Percentiles rank a stretch among this genome's conserved stretches.
phyloP scores from a whole-genome alignment of 2,113 vertebrate species.

The Actinemys pallida region DNA sequence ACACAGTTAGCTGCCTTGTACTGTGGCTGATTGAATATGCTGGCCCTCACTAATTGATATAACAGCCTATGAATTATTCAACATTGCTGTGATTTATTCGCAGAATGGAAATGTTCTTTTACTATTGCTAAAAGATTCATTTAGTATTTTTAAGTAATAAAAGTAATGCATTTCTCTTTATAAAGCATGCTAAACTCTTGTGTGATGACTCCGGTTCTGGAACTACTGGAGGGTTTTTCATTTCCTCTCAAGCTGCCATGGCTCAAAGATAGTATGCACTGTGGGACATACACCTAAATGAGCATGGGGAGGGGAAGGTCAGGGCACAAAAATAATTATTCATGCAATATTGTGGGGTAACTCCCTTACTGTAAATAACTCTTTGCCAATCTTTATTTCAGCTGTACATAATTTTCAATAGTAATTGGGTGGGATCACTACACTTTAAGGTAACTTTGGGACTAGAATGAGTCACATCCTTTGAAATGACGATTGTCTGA shows the following conservation, averaged over 20 bases:
- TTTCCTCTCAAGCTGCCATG: not conserved
- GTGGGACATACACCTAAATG: rapidly evolving
- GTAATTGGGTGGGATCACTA: rapidly evolving
- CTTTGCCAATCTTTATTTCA: not conserved
- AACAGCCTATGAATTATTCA: not conserved
- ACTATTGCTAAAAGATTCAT: not conserved
- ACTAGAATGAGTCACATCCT: not conserved
- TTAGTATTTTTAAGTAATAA: not conserved
- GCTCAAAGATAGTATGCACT: not conserved
- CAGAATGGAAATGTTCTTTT: not conserved
- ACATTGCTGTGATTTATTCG: not conserved
- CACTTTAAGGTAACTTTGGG: not conserved
- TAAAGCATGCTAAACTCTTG: not conserved
- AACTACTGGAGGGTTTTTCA: not conserved
- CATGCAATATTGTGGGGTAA: not conserved
- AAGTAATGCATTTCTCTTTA: not conserved
- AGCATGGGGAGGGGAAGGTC: not conserved
- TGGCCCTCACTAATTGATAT: not conserved
- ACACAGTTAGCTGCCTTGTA: not conserved
- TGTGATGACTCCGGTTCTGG: not conserved
- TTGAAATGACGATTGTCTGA: not conserved
- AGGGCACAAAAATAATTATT: not conserved
- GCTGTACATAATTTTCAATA: not conserved
- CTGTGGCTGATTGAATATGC: not conserved
- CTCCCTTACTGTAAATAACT: not conserved